A percentile compares a stretch with the other conserved stretches of the same genome.
phyloP scores from a whole-genome alignment of 2,888 invertebrate genomes.

The Parochlus steinenii region DNA sequence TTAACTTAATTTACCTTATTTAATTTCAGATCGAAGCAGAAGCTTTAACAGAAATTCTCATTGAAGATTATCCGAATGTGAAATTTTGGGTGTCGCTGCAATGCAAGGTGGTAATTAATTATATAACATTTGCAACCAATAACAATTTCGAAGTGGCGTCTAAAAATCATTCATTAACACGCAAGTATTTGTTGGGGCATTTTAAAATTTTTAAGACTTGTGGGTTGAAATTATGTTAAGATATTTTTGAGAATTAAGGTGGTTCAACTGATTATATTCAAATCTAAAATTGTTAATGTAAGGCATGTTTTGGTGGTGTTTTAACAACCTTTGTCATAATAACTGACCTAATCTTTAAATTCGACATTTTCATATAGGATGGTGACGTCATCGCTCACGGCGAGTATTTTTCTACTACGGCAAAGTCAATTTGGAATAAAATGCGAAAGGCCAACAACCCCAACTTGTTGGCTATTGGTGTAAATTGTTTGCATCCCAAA shows the following conservation, averaged over 20 bases:
- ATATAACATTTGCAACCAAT: neutral
- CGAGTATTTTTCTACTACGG: conserved; percentile 59
- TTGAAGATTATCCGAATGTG: conserved; percentile 52
- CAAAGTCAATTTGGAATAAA: conserved; percentile 45
- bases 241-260: too few species aligned
- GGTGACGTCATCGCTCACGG: conserved; percentile 51
- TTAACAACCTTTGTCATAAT: neutral
- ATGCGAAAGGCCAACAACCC: conserved; percentile 42
- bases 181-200: neutral
- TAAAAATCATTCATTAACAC: conserved; percentile 1
- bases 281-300: too few species aligned
- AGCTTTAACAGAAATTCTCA: conserved; percentile 58
- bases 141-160: too few species aligned
- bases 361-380: conserved; percentile 32
- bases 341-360: neutral
- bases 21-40: conserved; percentile 48
- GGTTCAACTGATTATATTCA: too few species aligned
- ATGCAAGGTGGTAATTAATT: conserved; percentile 44
- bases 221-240: too few species aligned
- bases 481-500: conserved; percentile 68
- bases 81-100: conserved; percentile 83
- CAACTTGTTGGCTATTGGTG: conserved; percentile 66
- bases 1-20: neutral
- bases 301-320: too few species aligned
- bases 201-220: too few species aligned